Evolutionary conservation across 1,140 invertebrate genomes (phyloP).

Genomic region (Brachionus plicatilis): DNA sequence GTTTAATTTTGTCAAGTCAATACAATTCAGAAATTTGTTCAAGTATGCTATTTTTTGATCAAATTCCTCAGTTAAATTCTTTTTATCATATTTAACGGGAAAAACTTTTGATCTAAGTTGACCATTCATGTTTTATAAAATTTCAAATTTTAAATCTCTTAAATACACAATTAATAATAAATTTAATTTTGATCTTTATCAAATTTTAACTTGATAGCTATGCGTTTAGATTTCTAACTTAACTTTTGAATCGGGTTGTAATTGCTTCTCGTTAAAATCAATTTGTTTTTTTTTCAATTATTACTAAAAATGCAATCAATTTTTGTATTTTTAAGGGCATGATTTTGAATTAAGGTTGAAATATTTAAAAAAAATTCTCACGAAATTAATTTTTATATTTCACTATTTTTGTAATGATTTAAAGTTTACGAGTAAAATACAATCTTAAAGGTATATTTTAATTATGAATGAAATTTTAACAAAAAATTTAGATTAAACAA

Average conservation of each 20-base stretch:
- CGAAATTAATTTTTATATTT: too few species aligned
- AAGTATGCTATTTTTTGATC: not conserved
- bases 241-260: not conserved
- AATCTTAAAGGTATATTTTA: too few species aligned
- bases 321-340: too few species aligned
- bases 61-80: not conserved
- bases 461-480: too few species aligned
- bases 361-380: too few species aligned
- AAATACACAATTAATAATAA: not conserved
- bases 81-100: not conserved
- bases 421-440: too few species aligned
- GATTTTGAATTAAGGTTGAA: too few species aligned
- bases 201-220: not conserved
- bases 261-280: not conserved
- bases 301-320: not conserved
- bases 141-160: not conserved
- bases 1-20: not conserved
- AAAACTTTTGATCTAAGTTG: conserved; percentile 12
- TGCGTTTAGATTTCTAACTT: not conserved
- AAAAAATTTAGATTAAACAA: too few species aligned
- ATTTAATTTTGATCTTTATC: not conserved
- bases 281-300: not conserved
- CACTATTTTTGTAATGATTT: too few species aligned
- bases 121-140: not conserved
- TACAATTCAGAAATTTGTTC: not conserved